These are phyloP conservation scores for Mastomys natalensis DNA, from an alignment of 2,113 vertebrate genomes.

Conservation along the genomic window DNA sequence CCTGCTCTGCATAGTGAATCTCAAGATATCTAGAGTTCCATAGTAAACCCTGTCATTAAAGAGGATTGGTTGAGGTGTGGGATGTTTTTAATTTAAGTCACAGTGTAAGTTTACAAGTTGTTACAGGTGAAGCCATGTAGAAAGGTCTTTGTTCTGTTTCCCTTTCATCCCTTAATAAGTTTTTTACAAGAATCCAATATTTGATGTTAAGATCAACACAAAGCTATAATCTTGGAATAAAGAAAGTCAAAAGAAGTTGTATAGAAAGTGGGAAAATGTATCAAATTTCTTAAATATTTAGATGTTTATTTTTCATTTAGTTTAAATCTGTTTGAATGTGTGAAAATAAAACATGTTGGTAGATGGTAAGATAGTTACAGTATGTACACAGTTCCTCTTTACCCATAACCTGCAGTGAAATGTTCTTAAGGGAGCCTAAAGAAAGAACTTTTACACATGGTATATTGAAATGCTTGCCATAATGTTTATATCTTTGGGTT, in stretches of 20 bases:
- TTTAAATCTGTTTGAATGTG: slow-evolving; percentile 41
- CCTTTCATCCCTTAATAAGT: slow-evolving; percentile 26
- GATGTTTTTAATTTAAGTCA: not conserved
- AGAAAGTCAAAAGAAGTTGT: slow-evolving; percentile 24
- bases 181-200: slow-evolving; percentile 46
- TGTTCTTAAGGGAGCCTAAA: slow-evolving; percentile 32
- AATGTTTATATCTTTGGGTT: slow-evolving; percentile 1
- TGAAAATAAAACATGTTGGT: not conserved
- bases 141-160: not conserved
- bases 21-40: not conserved
- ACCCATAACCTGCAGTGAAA: not conserved
- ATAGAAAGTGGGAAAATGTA: slow-evolving; percentile 31
- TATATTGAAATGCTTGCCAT: slow-evolving; percentile 48
- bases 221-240: slow-evolving; percentile 53
- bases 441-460: not conserved
- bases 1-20: not conserved
- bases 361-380: not conserved
- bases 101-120: not conserved
- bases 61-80: not conserved
- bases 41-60: not conserved
- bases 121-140: not conserved
- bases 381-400: not conserved
- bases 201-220: slow-evolving; percentile 41
- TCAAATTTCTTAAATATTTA: slow-evolving; percentile 22
- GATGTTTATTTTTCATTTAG: slow-evolving; percentile 7